Evolutionary conservation across 2,888 invertebrate genomes (phyloP), one percentile per base, ranked within the genome.

Genomic region (Liodrosophila aerea): DNA sequence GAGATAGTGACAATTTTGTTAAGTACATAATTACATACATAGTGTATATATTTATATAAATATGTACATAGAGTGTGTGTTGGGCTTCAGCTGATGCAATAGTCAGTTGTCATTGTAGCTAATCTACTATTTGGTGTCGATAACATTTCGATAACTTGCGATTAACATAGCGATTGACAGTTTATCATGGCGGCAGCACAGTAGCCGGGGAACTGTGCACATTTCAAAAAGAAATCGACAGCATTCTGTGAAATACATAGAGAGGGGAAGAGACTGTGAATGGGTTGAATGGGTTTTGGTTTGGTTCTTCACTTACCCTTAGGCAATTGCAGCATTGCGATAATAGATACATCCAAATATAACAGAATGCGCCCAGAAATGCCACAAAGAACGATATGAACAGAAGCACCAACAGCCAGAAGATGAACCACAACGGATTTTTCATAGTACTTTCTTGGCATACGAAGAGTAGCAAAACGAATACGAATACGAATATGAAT

Each of bases 181-280:
- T 16, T 58, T 7, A 70, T 12, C 70, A 70, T 70, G 49, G 61
- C 65, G 1, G 65, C 65, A 27, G 45, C 51, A 16, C 61, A 70
- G 30, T 62, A 70, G 16, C 70, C 70, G 7, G 70, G 65, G 58
- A 70, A 70, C 7, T 70, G 70, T 0, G 39, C 39, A 12, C 70
- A 70, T 29, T 70, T 70, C 29, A 70, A 7, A 9, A 27, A 59
- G 18, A 70, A 65, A 1, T 70, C 61, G 4, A 56, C 56, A 8
- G 5, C 33, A 41, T 56, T 46, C 69, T 69, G 43, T 29, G 29
- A 8, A 1, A 18, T n/a, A n/a, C n/a, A n/a, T n/a, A n/a, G n/a
- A n/a, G n/a, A n/a, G n/a, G n/a, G n/a, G n/a, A n/a, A n/a, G n/a
- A n/a, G n/a, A n/a, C n/a, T n/a, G n/a, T n/a, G n/a, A n/a, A n/a